Conservation (phyloP, 2,888 invertebrate species). For the Diplolepis rosae region DNA sequence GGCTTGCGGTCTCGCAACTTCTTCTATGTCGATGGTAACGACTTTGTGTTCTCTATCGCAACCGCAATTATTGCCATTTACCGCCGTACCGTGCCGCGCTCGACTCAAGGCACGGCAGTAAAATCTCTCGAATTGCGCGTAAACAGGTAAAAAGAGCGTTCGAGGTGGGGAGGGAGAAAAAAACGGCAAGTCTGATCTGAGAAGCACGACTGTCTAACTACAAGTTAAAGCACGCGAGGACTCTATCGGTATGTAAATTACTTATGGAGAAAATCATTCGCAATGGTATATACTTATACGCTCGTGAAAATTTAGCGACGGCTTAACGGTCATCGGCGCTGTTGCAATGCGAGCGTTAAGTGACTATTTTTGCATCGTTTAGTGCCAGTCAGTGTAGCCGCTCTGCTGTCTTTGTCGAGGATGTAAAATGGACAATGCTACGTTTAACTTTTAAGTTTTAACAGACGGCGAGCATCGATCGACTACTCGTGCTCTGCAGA, state of each 20-base stretch:
- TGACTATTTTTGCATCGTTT: slow-evolving; percentile 18
- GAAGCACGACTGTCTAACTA: slow-evolving; percentile 39
- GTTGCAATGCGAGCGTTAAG: slow-evolving; percentile 25
- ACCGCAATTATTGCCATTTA: slow-evolving; percentile 66
- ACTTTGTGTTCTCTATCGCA: slow-evolving; percentile 55
- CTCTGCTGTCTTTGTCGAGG: slow-evolving; percentile 16
- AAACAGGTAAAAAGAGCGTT: slow-evolving; percentile 37
- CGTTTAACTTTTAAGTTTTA: slow-evolving; percentile 15
- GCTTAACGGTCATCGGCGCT: slow-evolving; percentile 24
- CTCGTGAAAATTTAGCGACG: slow-evolving; percentile 30
- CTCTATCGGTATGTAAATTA: slow-evolving; percentile 30
- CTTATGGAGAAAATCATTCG: slow-evolving; percentile 12
- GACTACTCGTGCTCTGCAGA: slow-evolving; percentile 9
- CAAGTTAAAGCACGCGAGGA: slow-evolving; percentile 26
- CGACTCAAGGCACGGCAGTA: slow-evolving; percentile 53
- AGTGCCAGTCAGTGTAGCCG: background rate
- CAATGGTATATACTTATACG: slow-evolving; percentile 24
- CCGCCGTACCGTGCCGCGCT: too few relatives aligned
- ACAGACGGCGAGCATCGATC: slow-evolving; percentile 26
- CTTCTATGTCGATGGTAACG: slow-evolving; percentile 59
- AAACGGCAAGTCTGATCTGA: slow-evolving; percentile 25
- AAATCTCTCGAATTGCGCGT: slow-evolving; percentile 57
- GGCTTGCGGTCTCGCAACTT: slow-evolving; percentile 39
- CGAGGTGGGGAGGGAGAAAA: slow-evolving; percentile 29
- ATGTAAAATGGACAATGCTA: slow-evolving; percentile 14